phyloP scores from a whole-genome alignment of 2,888 invertebrate species.

The Drepana falcataria region DNA sequence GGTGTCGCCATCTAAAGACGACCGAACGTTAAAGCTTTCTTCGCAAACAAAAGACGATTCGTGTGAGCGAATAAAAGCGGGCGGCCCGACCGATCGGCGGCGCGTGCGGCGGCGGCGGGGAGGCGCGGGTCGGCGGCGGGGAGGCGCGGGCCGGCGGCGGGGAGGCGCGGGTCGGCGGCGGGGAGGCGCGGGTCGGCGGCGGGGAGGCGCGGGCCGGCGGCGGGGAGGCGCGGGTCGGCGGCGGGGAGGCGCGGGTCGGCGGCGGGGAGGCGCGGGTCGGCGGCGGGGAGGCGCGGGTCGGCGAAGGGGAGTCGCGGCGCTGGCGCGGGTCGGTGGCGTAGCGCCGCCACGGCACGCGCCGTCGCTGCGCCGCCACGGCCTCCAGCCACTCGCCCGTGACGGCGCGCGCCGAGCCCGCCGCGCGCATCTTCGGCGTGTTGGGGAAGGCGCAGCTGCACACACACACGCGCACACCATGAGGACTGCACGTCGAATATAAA shows the following conservation, averaged over 20 bases:
- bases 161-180: too few species aligned
- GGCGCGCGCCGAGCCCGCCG: constrained; percentile 77
- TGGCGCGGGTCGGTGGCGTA: constrained; percentile 73
- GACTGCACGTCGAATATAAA: too few species aligned
- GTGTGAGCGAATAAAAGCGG: too few species aligned
- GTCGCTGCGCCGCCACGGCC: constrained; percentile 79
- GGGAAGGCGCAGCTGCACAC: constrained; percentile 88
- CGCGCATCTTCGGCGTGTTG: constrained; percentile 90
- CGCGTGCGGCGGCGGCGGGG: too few species aligned
- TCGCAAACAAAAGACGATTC: too few species aligned
- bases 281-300: constrained; percentile 3
- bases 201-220: too few species aligned
- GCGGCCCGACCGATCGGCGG: too few species aligned
- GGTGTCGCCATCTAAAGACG: constrained; percentile 63
- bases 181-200: too few species aligned
- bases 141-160: too few species aligned
- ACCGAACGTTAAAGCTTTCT: not conserved
- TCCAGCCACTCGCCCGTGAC: constrained; percentile 87
- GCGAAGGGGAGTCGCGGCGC: too few species aligned
- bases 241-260: not conserved
- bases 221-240: constrained; percentile 59
- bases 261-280: not conserved
- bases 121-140: too few species aligned
- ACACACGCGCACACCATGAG: not conserved
- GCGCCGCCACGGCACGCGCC: constrained; percentile 82